Base-by-base conservation (phyloP, 2,888 invertebrate genomes). In the Chaetogeoica ovagalla region DNA sequence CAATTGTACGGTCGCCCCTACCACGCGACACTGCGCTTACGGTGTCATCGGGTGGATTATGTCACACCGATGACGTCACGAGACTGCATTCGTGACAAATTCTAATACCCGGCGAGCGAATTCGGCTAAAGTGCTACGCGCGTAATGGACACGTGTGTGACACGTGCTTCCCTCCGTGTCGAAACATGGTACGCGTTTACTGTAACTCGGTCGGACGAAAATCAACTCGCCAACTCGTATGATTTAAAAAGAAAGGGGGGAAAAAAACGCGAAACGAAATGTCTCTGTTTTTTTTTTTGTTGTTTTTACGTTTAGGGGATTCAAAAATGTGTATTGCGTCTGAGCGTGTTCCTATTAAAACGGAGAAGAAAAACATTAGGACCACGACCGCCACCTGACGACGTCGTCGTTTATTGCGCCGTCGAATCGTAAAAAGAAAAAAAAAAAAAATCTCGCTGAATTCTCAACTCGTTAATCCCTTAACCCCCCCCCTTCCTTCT, bases 401-500 rank as follows among this genome's bases (percentile, higher is more conserved):
- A 48, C 23, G 23, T 19, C 37, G 30, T 30, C 77, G 77, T 79
- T 79, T 79, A 70, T 79, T 70, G 69, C 9, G 30, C 55, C 69
- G 39, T 62, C 60, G 77, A 70, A 69, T 70, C 62, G 70, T 70
- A 79, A 79, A 79, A 30, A 30, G 4, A 30, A 76, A 66, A 79
- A 79, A 79, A 30, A 30, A 30, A 30, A 76, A 66, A 79, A 79
- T 79, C 70, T 63, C 62, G 77, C 77, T 70, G 77, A 79, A 79
- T 70, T 69, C 63, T 70, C 77, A 79, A 62, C 70, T 62, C 39
- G 70, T 79, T 70, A 70, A 62, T 60, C 66, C 59, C 19, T 6
- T 52, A 17, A 23, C 30, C 30, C 7, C 21, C 23, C 60, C 23
- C 9, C 19, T 13, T 9, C 71, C 11, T 7, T 48, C 48, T 8